Base-by-base conservation (phyloP, 2,113 vertebrate species). In the Podarcis cretensis region DNA sequence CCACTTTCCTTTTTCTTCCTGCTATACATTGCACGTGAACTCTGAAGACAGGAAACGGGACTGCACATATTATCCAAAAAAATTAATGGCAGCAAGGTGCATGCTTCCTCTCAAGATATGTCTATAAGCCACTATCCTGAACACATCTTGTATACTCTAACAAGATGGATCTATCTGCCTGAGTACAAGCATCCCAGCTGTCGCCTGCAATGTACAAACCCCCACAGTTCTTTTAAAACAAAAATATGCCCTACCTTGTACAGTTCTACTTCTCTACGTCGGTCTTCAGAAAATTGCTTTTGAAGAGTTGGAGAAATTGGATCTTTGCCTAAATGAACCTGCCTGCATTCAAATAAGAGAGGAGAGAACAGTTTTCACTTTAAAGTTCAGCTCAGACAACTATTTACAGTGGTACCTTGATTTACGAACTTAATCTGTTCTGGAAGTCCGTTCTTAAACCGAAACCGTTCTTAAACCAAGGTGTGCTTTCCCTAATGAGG, bases 241-340 rank as follows among this genome's bases (percentile, higher is more conserved):
- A 21, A 81, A 5, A 69, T 37, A 23, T 83, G 75, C 32, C 81
- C 95, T 96, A 99, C 98, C 98, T 94, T 97, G 88, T 97, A 98
- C 69, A 96, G 95, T 37, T 96, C 87, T 37, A 92, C 93, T 32
- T 94, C 94, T 63, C 85, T 95, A 27, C 94, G 95, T 79, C 97
- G 95, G 54, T 97, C 97, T 93, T 98, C 96, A 25, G 93, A 73
- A 88, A 98, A 69, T n/a, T 96, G 92, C 89, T 92, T 96, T 94
- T 92, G 97, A 74, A 90, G 91, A 87, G 93, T 91, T 32, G 92
- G 75, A 69, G 97, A 96, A 77, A 98, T 18, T 3, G 95, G 96
- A 66, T 98, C 97, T 89, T 96, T 96, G 85, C 98, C 98, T 82
- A 96, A 96, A 89, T 95, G 97, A 90, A 97, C 95, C 75, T 98